These are phyloP conservation scores for Chelonoidis abingdonii DNA, from an alignment of 2,113 vertebrate species.

Conservation along the genomic window DNA sequence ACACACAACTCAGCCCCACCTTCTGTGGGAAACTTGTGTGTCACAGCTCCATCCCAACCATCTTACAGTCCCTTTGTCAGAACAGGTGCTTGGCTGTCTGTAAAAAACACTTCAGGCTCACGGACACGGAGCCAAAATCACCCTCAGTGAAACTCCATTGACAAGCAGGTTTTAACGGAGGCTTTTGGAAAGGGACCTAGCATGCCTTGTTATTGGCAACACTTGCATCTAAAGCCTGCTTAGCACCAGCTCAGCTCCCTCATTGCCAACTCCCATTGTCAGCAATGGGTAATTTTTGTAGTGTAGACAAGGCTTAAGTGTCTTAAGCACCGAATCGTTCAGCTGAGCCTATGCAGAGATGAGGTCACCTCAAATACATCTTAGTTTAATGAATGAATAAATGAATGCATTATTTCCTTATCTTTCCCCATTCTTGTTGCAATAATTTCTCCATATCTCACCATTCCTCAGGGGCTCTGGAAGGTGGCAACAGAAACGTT, in stretches of 20 bases:
- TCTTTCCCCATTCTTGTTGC: rapidly evolving
- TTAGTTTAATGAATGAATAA: background rate
- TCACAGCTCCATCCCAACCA: background rate
- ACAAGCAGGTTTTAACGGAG: background rate
- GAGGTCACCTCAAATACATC: background rate
- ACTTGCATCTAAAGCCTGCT: background rate
- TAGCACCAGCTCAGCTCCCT: background rate
- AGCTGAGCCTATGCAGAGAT: rapidly evolving
- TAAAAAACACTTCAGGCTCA: background rate
- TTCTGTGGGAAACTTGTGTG: background rate
- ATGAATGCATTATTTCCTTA: background rate
- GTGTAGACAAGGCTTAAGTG: background rate
- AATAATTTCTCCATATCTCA: rapidly evolving
- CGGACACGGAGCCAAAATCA: background rate
- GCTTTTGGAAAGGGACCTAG: background rate
- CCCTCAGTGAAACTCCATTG: background rate
- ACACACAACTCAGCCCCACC: background rate
- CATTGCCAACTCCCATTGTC: background rate
- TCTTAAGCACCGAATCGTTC: rapidly evolving
- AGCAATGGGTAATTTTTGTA: background rate
- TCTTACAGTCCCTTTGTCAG: background rate
- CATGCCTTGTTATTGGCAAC: background rate
- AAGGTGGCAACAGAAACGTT: background rate
- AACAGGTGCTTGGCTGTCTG: background rate
- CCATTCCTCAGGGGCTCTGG: background rate